These are phyloP conservation scores for Cottoperca gobio DNA, from an alignment of 2,797 vertebrate genomes.

Conservation along the genomic window DNA sequence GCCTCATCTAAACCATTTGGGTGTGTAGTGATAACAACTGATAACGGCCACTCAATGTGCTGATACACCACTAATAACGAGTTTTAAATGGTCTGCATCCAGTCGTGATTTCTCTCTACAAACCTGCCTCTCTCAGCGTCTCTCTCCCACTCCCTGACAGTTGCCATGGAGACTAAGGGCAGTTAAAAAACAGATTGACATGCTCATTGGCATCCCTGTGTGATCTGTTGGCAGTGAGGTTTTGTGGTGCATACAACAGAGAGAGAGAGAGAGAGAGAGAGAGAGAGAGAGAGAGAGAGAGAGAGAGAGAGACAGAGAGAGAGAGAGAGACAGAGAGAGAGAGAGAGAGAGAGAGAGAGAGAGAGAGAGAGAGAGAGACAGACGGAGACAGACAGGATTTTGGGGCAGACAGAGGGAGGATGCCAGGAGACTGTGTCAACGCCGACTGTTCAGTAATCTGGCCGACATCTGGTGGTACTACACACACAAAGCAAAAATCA, in stretches of 20 bases:
- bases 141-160: constrained; percentile 49
- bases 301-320: constrained; percentile 23
- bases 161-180: constrained; percentile 66
- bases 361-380: constrained; percentile 28
- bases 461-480: constrained; percentile 49
- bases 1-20: too few species aligned
- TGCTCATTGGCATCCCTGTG: constrained; percentile 39
- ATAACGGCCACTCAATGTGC: too few species aligned
- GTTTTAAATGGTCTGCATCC: too few species aligned
- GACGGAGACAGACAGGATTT: constrained; percentile 37
- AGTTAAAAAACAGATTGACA: constrained; percentile 32
- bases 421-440: constrained; percentile 64
- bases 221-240: constrained; percentile 54
- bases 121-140: constrained; percentile 21
- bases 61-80: too few species aligned
- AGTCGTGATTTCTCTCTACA: constrained; percentile 39
- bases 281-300: constrained; percentile 16
- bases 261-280: constrained; percentile 7
- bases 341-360: constrained; percentile 22
- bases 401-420: constrained; percentile 42
- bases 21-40: too few species aligned
- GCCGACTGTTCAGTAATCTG: constrained; percentile 55
- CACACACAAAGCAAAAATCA: constrained; percentile 28
- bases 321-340: constrained; percentile 19
- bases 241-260: constrained; percentile 37